A percentile compares a stretch with the other conserved stretches of the same genome.
Conservation (phyloP, 2,888 invertebrate species). For the Drosophila maculinotata region DNA sequence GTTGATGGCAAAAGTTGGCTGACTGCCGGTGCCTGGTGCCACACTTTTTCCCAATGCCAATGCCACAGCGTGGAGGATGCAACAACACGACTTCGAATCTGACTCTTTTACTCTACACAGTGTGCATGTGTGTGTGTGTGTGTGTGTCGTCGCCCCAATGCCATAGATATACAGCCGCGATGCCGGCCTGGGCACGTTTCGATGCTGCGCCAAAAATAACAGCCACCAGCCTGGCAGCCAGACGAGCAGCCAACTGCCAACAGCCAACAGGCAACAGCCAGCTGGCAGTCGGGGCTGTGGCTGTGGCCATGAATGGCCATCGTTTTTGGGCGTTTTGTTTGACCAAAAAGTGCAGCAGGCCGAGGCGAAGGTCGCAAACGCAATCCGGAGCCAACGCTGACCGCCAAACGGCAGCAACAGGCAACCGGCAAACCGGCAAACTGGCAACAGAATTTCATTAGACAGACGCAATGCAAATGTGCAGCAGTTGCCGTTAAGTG, state of each 20-base stretch:
- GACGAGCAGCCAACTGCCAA: constrained; percentile 16
- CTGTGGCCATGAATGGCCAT: constrained; percentile 59
- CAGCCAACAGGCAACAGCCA: constrained; percentile 15
- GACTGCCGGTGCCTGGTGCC: constrained; percentile 63
- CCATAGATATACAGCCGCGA: constrained; percentile 64
- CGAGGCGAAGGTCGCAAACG: constrained; percentile 65
- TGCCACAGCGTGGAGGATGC: constrained; percentile 69
- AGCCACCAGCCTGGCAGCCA: constrained; percentile 35
- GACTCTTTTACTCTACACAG: constrained; percentile 18
- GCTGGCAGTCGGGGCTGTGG: constrained; percentile 7
- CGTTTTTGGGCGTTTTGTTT: constrained; percentile 68
- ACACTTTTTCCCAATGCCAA: constrained; percentile 77
- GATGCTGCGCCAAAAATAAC: constrained; percentile 74
- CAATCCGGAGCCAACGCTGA: constrained; percentile 26
- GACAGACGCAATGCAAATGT: constrained; percentile 73
- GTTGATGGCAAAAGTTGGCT: constrained; percentile 11
- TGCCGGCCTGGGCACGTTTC: constrained; percentile 70
- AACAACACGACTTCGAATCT: constrained; percentile 51
- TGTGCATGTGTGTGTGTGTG: constrained; percentile 6
- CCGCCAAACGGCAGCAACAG: constrained; percentile 14
- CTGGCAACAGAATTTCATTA: constrained; percentile 71
- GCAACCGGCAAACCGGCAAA: constrained; percentile 19
- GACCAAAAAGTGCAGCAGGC: constrained; percentile 70
- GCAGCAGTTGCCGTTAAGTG: constrained; percentile 55
- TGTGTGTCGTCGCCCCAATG: constrained; percentile 64